phyloP scores from a whole-genome alignment of 2,797 vertebrate species.

The Glyptemys insculpta region DNA sequence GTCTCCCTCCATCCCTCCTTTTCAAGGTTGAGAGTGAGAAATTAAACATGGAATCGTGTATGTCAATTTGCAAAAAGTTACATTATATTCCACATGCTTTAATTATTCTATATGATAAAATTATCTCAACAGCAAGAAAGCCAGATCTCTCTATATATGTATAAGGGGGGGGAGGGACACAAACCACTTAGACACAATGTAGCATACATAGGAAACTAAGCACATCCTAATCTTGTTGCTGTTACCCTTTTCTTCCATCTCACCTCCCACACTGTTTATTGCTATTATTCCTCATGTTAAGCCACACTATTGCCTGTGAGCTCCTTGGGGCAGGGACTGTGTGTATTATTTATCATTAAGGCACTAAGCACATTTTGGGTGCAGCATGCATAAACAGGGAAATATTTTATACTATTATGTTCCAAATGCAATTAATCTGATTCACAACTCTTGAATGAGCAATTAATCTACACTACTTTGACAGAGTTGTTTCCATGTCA shows the following conservation, averaged over 20 bases:
- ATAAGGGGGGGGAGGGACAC: accelerated
- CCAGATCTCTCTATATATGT: not conserved
- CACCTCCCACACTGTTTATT: not conserved
- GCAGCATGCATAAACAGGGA: not conserved
- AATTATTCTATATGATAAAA: not conserved
- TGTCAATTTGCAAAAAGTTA: not conserved
- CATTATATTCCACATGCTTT: not conserved
- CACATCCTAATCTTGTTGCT: not conserved
- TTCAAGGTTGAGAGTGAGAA: not conserved
- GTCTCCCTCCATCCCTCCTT: not conserved
- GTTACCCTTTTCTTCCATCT: not conserved
- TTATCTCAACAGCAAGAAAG: not conserved
- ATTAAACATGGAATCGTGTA: not conserved
- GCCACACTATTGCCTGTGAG: not conserved
- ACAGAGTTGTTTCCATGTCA: not conserved
- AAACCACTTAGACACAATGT: not conserved
- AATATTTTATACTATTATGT: not conserved
- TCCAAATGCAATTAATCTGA: not conserved
- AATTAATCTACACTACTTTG: not conserved
- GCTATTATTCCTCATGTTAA: not conserved
- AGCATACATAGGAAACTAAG: not conserved
- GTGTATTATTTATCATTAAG: not conserved
- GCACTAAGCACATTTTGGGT: not conserved
- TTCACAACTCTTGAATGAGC: not conserved
- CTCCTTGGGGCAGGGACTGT: not conserved